Percentiles rank a stretch among this genome's conserved stretches.
Conservation (phyloP, 1,140 invertebrate species). For the Pseudomyrmex flavicornis region DNA sequence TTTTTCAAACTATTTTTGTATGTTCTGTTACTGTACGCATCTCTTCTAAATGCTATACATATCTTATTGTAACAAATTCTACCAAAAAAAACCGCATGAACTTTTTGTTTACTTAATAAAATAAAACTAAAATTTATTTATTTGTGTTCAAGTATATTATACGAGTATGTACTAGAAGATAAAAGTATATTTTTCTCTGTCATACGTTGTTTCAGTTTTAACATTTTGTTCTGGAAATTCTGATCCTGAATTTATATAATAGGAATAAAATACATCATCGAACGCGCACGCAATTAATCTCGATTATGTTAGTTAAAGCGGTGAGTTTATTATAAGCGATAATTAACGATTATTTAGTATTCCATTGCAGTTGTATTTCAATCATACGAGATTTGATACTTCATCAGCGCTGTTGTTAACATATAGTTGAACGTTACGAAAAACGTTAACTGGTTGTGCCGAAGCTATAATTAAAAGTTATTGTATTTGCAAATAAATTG, state of each 20-base stretch:
- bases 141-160: too few relatives aligned
- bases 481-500: constrained; percentile 60
- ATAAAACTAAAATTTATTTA: too few relatives aligned
- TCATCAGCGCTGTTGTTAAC: constrained; percentile 33
- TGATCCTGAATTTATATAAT: background rate
- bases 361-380: constrained; percentile 24
- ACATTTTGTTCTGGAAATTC: background rate
- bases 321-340: background rate
- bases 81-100: too few relatives aligned
- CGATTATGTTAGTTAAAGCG: constrained; percentile 41
- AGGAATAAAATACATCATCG: constrained; percentile 16
- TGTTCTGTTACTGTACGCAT: too few relatives aligned
- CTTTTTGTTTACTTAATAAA: too few relatives aligned
- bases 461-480: constrained; percentile 48
- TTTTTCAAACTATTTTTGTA: too few relatives aligned
- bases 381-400: background rate
- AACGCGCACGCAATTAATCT: constrained; percentile 19
- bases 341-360: constrained; percentile 52
- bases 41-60: too few relatives aligned
- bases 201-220: background rate
- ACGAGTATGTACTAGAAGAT: too few relatives aligned
- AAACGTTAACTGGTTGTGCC: constrained; percentile 31
- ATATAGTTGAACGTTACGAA: constrained; percentile 43
- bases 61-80: too few relatives aligned
- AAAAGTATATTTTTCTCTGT: background rate